phyloP scores from a whole-genome alignment of 2,888 invertebrate genomes.

The Melieria picta region DNA sequence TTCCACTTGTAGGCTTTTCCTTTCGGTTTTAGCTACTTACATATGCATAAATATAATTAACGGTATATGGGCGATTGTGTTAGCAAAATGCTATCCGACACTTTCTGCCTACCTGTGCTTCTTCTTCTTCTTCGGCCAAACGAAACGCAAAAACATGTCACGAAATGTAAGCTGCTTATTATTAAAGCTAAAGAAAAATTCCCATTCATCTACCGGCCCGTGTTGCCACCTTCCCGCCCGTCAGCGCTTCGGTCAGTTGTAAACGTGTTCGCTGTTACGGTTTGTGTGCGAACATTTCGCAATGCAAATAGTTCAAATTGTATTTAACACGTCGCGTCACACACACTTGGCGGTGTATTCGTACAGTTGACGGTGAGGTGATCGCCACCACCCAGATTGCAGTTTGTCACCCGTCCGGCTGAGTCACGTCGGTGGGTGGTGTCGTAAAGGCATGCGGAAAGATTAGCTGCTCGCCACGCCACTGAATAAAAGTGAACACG shows the following conservation, averaged over 20 bases:
- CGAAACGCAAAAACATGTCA: conserved; percentile 51
- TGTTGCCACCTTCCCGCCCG: no score
- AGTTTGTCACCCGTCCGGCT: background rate
- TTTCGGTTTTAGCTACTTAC: no score
- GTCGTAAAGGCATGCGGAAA: no score
- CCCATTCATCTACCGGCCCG: background rate
- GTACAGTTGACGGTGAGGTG: background rate
- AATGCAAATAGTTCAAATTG: conserved; percentile 24
- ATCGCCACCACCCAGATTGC: background rate
- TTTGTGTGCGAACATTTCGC: background rate
- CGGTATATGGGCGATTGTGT: no score
- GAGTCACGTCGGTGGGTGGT: background rate
- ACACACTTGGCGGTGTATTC: background rate
- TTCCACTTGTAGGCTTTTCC: no score
- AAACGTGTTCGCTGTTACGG: no score
- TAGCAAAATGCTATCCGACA: no score
- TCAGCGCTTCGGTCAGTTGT: no score
- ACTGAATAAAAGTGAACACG: no score
- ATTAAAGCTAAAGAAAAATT: conserved; percentile 46
- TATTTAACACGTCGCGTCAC: background rate
- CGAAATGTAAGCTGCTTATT: conserved; percentile 60
- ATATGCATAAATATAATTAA: no score
- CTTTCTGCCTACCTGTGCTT: no score
- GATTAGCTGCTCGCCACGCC: no score
- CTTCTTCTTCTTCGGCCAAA: conserved; percentile 9